phyloP scores from a whole-genome alignment of 1,140 invertebrate genomes.

The Drusus annulatus region DNA sequence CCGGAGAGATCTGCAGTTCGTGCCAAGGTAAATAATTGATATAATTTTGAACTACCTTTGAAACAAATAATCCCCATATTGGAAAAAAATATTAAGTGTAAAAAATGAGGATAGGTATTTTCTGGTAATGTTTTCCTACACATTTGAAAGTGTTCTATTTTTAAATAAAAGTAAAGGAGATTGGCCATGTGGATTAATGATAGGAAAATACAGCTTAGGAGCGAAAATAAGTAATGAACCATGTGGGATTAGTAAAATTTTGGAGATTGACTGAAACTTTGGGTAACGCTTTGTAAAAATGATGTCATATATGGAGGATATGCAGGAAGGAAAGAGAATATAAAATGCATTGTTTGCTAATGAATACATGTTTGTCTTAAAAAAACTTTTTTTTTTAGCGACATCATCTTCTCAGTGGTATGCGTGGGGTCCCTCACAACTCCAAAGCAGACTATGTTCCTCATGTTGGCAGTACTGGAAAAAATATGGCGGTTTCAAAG shows the following conservation, averaged over 20 bases:
- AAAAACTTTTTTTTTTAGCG: conserved; percentile 64
- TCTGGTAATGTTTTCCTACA: not conserved
- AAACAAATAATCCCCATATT: no score
- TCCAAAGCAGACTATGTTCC: conserved; percentile 93
- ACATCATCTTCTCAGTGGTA: conserved; percentile 93
- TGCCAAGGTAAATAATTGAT: conserved; percentile 64
- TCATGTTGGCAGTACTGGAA: conserved; percentile 98
- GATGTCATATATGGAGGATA: no score
- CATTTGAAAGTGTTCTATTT: not conserved
- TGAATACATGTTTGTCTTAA: no score
- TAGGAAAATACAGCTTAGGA: no score
- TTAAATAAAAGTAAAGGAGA: not conserved
- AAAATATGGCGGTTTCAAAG: conserved; percentile 96
- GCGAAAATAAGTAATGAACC: no score
- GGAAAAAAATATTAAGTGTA: no score
- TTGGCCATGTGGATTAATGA: no score
- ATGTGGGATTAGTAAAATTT: no score
- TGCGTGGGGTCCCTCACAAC: conserved; percentile 91
- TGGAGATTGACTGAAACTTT: no score
- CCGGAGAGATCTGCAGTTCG: conserved; percentile 65
- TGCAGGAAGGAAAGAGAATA: not conserved
- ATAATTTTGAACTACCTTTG: not conserved
- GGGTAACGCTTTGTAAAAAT: no score
- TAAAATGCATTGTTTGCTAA: no score
- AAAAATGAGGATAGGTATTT: no score